phyloP scores from a whole-genome alignment of 2,888 invertebrate genomes.

The Brenthis daphne region DNA sequence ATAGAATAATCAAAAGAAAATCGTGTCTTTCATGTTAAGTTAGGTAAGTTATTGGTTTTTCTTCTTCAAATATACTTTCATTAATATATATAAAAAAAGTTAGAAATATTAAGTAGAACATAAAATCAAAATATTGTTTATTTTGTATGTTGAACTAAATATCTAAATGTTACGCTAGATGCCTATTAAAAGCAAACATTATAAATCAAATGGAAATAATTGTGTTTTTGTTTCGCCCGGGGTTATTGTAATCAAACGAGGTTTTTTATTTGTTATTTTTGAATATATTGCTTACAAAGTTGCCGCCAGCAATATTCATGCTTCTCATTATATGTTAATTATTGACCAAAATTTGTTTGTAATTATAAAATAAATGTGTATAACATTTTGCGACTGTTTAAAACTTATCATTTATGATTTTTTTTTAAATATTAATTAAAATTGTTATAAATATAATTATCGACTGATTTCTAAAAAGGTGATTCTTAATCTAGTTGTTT shows the following conservation, averaged over 20 bases:
- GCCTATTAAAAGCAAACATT: conserved; percentile 48
- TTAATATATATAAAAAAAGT: too few species aligned
- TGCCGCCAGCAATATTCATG: conserved; percentile 33
- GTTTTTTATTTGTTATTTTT: conserved; percentile 54
- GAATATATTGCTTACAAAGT: conserved; percentile 37
- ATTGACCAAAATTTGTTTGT: conserved; percentile 14
- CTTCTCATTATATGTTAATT: conserved; percentile 29
- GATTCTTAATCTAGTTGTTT: too few species aligned
- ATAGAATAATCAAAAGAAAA: too few species aligned
- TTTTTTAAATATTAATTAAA: too few species aligned
- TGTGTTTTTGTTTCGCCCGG: conserved; percentile 71
- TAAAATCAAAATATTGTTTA: not conserved
- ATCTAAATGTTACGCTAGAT: conserved; percentile 38
- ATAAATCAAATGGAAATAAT: conserved; percentile 62
- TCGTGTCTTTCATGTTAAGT: too few species aligned
- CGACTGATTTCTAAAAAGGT: not conserved
- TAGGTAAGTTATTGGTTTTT: too few species aligned
- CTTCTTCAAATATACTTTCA: too few species aligned
- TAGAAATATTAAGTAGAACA: not conserved
- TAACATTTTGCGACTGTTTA: too few species aligned
- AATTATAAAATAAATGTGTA: too few species aligned
- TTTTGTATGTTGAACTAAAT: conserved; percentile 16
- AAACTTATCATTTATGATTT: too few species aligned
- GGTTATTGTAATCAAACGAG: conserved; percentile 72
- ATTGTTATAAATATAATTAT: too few species aligned